A percentile compares a stretch with the other conserved stretches of the same genome.
phyloP scores from a whole-genome alignment of 1,140 invertebrate species.

The Drosophila grimshawi region DNA sequence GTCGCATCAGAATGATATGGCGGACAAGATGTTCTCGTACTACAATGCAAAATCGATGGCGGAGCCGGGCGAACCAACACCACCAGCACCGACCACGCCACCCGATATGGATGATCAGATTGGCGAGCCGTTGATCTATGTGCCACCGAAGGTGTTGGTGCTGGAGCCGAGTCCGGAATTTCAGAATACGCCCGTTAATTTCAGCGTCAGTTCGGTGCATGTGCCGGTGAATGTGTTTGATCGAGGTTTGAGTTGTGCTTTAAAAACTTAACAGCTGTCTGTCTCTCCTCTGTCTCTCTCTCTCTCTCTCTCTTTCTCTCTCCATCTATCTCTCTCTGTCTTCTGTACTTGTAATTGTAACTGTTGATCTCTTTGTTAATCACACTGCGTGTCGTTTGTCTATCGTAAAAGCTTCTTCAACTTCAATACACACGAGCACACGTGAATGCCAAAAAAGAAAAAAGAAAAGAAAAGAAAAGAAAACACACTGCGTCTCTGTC shows the following conservation, averaged over 20 bases:
- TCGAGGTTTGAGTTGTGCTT: conserved; percentile 87
- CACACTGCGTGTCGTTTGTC: conserved; percentile 42
- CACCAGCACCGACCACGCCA: conserved; percentile 69
- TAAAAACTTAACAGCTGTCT: conserved; percentile 22
- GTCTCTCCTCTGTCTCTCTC: conserved; percentile 50
- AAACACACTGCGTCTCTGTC: conserved; percentile 50
- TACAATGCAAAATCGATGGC: conserved; percentile 91
- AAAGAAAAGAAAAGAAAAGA: conserved; percentile 1
- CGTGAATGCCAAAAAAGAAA: conserved; percentile 19
- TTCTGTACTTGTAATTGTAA: conserved; percentile 44
- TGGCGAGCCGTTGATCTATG: conserved; percentile 85
- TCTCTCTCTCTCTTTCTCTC: conserved; percentile 42
- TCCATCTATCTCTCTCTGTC: conserved; percentile 28
- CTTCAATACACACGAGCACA: conserved; percentile 42
- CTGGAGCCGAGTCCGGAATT: conserved; percentile 91
- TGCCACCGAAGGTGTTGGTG: conserved; percentile 85
- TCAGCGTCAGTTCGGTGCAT: conserved; percentile 94
- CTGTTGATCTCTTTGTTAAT: conserved; percentile 46
- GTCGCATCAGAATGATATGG: conserved; percentile 86
- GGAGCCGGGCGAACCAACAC: conserved; percentile 84
- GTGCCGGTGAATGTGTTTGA: conserved; percentile 98
- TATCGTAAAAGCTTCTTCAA: conserved; percentile 48
- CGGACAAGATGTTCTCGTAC: conserved; percentile 88
- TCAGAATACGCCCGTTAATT: conserved; percentile 92
- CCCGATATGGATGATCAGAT: conserved; percentile 85